Evolutionary conservation across 1,140 invertebrate species (phyloP).

Genomic region (Episyrphus balteatus): DNA sequence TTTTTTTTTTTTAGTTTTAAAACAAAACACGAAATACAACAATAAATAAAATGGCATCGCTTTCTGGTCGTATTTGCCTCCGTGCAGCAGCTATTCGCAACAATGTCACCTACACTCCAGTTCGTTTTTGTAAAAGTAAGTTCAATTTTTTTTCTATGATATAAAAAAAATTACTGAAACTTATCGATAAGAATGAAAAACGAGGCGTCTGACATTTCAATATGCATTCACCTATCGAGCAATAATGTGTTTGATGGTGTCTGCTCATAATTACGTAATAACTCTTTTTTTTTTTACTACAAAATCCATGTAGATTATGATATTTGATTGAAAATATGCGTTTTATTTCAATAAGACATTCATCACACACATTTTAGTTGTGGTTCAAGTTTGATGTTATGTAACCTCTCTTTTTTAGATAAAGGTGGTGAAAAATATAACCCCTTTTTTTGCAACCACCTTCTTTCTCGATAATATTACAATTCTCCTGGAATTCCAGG

Average conservation of each 20-base stretch:
- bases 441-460: too few species aligned
- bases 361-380: neutral
- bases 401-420: too few species aligned
- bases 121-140: constrained; percentile 40
- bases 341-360: neutral
- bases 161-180: neutral
- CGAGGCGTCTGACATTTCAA: too few species aligned
- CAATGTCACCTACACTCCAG: constrained; percentile 38
- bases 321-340: neutral
- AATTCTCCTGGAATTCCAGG: too few species aligned
- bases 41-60: constrained; percentile 44
- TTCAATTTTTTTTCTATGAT: neutral
- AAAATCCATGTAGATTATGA: constrained; percentile 1
- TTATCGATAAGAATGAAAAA: too few species aligned
- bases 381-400: neutral
- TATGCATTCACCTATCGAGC: neutral
- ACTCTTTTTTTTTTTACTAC: neutral
- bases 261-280: neutral
- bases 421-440: too few species aligned
- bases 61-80: constrained; percentile 41
- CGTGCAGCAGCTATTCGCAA: constrained; percentile 40
- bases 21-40: constrained; percentile 26
- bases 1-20: neutral
- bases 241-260: too few species aligned
- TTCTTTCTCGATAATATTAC: too few species aligned